Conservation (phyloP, 92 coral and sea anemone species). For the Epizoanthus stellaris region DNA sequence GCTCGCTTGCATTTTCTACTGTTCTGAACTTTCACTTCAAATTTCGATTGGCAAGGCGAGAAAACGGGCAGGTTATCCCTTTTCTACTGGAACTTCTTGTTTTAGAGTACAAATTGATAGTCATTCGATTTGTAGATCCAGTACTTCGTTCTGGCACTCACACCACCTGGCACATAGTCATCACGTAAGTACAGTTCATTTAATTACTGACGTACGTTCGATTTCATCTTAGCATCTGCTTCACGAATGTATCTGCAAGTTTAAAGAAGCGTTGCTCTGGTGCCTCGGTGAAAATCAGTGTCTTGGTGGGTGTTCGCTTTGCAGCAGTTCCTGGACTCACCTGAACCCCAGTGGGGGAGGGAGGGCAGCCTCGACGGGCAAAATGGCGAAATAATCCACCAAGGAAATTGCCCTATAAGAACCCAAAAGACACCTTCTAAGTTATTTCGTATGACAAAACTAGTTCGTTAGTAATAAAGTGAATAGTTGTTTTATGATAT, state of each 20-base stretch:
- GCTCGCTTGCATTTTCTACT: too few species aligned
- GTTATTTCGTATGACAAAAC: not conserved
- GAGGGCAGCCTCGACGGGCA: slow-evolving; percentile 87
- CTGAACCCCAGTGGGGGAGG: slow-evolving; percentile 89
- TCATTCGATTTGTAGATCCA: too few species aligned
- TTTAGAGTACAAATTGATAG: too few species aligned
- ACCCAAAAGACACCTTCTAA: not conserved
- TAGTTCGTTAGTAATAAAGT: not conserved
- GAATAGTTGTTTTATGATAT: not conserved
- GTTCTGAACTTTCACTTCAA: too few species aligned
- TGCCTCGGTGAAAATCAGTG: slow-evolving; percentile 72
- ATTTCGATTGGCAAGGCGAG: too few species aligned
- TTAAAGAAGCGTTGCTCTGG: slow-evolving; percentile 91
- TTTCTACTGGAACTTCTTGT: too few species aligned
- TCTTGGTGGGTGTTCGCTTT: slow-evolving; percentile 76
- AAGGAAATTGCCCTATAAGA: slow-evolving; percentile 84
- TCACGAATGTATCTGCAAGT: slow-evolving; percentile 85
- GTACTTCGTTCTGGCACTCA: too few species aligned
- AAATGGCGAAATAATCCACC: slow-evolving; percentile 89
- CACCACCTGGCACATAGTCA: too few species aligned
- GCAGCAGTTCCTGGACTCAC: slow-evolving; percentile 73
- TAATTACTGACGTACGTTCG: too few species aligned
- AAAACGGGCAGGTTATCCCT: too few species aligned
- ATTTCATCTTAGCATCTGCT: slow-evolving; percentile 73
- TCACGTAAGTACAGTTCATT: too few species aligned